Base-by-base conservation (phyloP, 2,888 invertebrate genomes). In the Theretra japonica region DNA sequence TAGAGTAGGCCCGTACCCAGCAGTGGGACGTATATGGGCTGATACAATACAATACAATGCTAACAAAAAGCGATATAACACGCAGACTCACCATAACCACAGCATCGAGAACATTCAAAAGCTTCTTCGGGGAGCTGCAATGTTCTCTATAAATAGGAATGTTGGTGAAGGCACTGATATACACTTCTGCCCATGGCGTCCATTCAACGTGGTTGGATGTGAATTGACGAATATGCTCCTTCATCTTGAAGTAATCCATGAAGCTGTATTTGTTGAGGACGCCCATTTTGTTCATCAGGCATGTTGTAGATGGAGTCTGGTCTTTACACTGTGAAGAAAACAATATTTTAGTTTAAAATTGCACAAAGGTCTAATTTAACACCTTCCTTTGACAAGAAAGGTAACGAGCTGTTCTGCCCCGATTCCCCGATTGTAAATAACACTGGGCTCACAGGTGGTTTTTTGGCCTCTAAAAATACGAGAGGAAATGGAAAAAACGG, bases 171-270 rank as follows among this genome's bases (percentile, higher is more conserved):
- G 86, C 84, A 21, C 83, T 86, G 30, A 84, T 71, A 69, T 87
- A 90, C 0, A 87, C 75, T 0, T 86, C 82, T 0, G 74, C 73
- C 7, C 86, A 72, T 0, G 78, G 75, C 0, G 80, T 73, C 90
- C 91, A 89, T 8, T 83, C 84, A 0, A 71, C 72, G 28, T 85
- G 73, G 0, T 76, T 74, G 0, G 69, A 58, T 0, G 83, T 81
- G 68, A 88, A 87, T n/a, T 79, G 73, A 0, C 88, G 83, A 30
- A 94, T 87, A 5, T 75, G 81, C 41, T 90, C 86, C 76, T 91
- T 92, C 90, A 92, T 91, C 73, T 83, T 87, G 80, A 93, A 93
- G 75, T 93, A 89, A 68, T 93, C 92, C 80, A 93, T 82, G 79
- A 93, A 94, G 0, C 84, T 85, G 76, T 92, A 94, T 74, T 88